Percentiles rank a stretch among this genome's conserved stretches.
These are phyloP conservation scores for Muscidifurax raptorellus DNA, from an alignment of 1,140 invertebrate genomes.

Conservation along the genomic window DNA sequence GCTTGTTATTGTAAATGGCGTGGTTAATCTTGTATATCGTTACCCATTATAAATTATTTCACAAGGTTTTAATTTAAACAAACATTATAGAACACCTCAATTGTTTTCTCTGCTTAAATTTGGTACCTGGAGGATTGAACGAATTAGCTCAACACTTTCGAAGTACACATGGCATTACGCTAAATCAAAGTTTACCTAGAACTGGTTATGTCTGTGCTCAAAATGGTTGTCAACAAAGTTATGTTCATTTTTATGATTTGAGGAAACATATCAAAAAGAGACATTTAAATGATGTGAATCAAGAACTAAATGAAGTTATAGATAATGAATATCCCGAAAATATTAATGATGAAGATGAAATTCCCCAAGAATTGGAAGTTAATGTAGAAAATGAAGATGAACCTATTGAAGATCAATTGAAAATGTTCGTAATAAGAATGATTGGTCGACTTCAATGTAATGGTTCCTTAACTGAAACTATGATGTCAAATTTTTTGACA, in stretches of 20 bases:
- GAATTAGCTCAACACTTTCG: neutral
- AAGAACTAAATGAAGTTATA: neutral
- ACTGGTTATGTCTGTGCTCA: neutral
- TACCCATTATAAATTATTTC: no score
- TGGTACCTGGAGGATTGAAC: neutral
- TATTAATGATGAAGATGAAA: neutral
- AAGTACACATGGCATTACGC: neutral
- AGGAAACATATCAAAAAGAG: neutral
- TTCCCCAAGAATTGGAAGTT: neutral
- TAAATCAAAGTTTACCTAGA: neutral
- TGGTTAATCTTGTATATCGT: no score
- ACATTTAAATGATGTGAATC: neutral
- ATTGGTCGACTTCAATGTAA: slow-evolving; percentile 49
- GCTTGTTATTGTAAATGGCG: no score
- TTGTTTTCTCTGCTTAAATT: neutral
- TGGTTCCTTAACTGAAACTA: slow-evolving; percentile 50
- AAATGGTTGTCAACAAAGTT: neutral
- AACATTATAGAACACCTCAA: neutral
- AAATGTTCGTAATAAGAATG: slow-evolving; percentile 46
- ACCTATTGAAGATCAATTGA: slow-evolving; percentile 22
- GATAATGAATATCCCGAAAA: neutral
- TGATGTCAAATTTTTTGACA: slow-evolving; percentile 45
- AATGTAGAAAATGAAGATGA: slow-evolving; percentile 1
- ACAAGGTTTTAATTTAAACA: neutral
- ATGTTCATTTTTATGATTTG: neutral